A percentile compares a stretch with the other conserved stretches of the same genome.
Conservation (phyloP, 2,113 vertebrate species). For the Tenrec ecaudatus region DNA sequence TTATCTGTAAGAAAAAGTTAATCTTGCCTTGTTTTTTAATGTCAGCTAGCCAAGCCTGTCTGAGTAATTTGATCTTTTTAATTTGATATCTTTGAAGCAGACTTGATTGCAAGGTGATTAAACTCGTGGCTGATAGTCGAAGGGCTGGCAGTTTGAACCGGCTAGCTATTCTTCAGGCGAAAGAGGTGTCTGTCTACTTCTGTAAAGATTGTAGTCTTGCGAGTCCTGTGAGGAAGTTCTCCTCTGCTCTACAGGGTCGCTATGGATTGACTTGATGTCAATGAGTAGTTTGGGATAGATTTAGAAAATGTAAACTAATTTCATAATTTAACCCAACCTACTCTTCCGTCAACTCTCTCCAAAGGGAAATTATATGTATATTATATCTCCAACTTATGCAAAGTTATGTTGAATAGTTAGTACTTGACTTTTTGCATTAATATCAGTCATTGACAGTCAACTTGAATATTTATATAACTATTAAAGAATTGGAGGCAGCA, state of each 20-base stretch:
- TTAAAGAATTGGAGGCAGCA: not conserved
- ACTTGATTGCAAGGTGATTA: not conserved
- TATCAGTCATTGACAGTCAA: slow-evolving; percentile 23
- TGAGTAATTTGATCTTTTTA: not conserved
- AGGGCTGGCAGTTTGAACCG: not conserved
- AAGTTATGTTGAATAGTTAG: not conserved
- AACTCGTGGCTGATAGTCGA: not conserved
- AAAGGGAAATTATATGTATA: not conserved
- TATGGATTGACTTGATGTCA: not conserved
- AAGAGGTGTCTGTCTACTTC: not conserved
- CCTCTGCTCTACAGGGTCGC: not conserved
- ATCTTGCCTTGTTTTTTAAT: not conserved
- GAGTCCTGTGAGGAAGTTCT: not conserved
- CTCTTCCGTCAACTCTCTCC: not conserved
- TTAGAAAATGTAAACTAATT: not conserved
- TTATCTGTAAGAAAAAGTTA: not conserved
- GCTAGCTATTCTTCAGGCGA: not conserved
- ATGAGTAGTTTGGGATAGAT: not conserved
- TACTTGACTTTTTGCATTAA: not conserved
- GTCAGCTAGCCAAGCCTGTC: not conserved
- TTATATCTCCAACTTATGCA: not conserved
- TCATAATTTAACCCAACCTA: not conserved
- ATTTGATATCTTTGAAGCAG: not conserved
- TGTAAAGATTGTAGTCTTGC: not conserved
- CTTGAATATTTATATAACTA: not conserved